phyloP scores from a whole-genome alignment of 2,888 invertebrate genomes.

The Phaonia tiefii region DNA sequence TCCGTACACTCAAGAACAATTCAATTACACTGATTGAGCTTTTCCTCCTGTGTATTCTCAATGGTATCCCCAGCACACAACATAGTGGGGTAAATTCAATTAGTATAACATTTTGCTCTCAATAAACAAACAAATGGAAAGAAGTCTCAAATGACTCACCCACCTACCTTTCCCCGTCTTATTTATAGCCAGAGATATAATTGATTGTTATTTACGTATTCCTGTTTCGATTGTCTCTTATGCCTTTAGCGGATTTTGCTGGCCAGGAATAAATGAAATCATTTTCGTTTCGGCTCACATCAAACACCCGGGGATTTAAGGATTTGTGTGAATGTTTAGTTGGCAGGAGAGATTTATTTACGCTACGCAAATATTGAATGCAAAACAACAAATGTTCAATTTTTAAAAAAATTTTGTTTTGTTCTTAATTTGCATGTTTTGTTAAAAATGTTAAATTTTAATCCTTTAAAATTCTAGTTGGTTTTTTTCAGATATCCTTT shows the following conservation, averaged over 20 bases:
- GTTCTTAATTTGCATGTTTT: constrained; percentile 10
- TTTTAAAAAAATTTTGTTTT: constrained; percentile 18
- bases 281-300: too few species aligned
- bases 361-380: background rate
- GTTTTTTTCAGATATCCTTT: too few species aligned
- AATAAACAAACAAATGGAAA: background rate
- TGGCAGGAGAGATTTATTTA: constrained; percentile 26
- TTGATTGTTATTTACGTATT: background rate
- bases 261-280: background rate
- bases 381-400: background rate
- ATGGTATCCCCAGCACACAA: background rate
- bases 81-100: constrained; percentile 10
- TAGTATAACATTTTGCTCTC: constrained; percentile 2
- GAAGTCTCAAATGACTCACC: background rate
- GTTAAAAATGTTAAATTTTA: too few species aligned
- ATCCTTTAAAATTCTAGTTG: too few species aligned
- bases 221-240: too few species aligned
- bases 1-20: background rate
- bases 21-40: constrained; percentile 37
- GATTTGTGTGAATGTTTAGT: background rate
- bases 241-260: too few species aligned
- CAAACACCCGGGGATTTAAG: background rate
- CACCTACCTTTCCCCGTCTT: background rate
- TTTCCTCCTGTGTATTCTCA: constrained; percentile 4
- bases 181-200: background rate